Evolutionary conservation across 2,797 vertebrate species (phyloP).

Genomic region (Sebastes cheni): DNA sequence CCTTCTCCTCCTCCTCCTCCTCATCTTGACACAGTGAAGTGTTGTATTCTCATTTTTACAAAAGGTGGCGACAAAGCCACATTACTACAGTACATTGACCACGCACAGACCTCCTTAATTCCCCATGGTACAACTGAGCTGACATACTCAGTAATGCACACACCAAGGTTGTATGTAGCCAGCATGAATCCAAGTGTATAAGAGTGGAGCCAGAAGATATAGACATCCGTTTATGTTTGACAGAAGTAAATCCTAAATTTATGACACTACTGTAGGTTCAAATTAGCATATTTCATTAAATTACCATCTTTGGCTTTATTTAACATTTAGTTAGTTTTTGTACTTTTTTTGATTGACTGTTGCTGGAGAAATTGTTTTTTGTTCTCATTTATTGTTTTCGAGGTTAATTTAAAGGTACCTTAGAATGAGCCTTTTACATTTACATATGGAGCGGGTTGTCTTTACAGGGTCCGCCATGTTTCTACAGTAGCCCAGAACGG

Average conservation of each 20-base stretch:
- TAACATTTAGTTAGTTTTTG: background rate
- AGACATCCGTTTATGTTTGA: background rate
- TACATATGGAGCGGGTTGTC: too few species aligned
- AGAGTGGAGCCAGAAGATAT: background rate
- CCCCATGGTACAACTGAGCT: background rate
- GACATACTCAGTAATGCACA: background rate
- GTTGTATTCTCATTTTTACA: slow-evolving; percentile 27
- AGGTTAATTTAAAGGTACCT: background rate
- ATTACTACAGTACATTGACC: background rate
- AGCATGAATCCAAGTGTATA: background rate
- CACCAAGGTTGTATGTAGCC: background rate
- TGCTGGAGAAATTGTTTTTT: background rate
- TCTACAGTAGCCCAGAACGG: too few species aligned
- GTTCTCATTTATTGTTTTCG: background rate
- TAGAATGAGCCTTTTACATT: too few species aligned
- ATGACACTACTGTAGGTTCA: background rate
- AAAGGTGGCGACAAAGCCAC: slow-evolving; percentile 56
- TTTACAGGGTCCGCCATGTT: too few species aligned
- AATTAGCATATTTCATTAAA: background rate
- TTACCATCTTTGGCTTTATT: background rate
- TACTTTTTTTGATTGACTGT: background rate
- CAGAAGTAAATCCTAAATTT: background rate
- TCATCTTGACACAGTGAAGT: background rate
- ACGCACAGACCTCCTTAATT: background rate
- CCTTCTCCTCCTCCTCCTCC: too few species aligned